Percentiles rank a stretch among this genome's conserved stretches.
phyloP scores from a whole-genome alignment of 2,888 invertebrate genomes.

The Apodemia duryi region DNA sequence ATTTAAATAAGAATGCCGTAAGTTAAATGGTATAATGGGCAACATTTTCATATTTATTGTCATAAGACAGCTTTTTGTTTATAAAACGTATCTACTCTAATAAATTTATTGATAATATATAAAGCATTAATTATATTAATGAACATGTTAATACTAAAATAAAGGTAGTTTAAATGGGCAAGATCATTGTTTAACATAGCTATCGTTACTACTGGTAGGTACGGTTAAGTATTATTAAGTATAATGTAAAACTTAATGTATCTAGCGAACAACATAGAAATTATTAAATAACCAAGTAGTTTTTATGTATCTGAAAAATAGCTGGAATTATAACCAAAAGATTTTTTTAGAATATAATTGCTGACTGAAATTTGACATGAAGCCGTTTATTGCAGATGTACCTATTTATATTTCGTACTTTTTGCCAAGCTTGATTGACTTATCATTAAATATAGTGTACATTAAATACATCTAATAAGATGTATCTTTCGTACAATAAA shows the following conservation, averaged over 20 bases:
- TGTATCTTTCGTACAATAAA: too few relatives aligned
- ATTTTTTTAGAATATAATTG: neutral
- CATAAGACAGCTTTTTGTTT: slow-evolving; percentile 42
- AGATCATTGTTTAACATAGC: slow-evolving; percentile 51
- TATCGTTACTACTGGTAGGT: slow-evolving; percentile 30
- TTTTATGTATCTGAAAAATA: neutral
- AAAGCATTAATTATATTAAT: neutral
- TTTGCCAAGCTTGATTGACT: too few relatives aligned
- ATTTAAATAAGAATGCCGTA: too few relatives aligned
- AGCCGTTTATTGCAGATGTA: neutral
- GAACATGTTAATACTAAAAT: slow-evolving; percentile 4
- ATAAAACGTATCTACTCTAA: slow-evolving; percentile 18
- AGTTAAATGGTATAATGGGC: slow-evolving; percentile 10
- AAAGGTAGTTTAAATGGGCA: slow-evolving; percentile 47
- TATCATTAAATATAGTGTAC: too few relatives aligned
- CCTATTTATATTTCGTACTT: neutral
- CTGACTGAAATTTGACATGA: neutral
- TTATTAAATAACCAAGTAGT: neutral
- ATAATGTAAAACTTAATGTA: neutral
- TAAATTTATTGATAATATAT: neutral
- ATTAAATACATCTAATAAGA: too few relatives aligned
- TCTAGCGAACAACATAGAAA: slow-evolving; percentile 12
- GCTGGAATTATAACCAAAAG: neutral
- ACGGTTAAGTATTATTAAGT: neutral
- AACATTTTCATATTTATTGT: slow-evolving; percentile 39